Base-by-base conservation (phyloP, 2,888 invertebrate species). In the Calephelis perditalis region DNA sequence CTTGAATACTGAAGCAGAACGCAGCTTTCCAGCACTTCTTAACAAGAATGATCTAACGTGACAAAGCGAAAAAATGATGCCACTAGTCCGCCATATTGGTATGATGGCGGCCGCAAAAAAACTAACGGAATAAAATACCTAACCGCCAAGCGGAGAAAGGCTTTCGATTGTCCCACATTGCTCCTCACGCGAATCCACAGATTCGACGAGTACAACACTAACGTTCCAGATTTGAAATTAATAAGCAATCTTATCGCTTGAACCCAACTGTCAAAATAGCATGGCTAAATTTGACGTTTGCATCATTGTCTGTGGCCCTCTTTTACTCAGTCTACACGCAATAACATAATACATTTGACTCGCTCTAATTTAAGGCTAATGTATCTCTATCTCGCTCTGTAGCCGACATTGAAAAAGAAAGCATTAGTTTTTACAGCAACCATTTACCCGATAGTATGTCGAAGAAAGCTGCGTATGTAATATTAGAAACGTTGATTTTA, bases 111-210 rank as follows among this genome's bases (percentile, higher is more conserved):
- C 84, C 82, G 84, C 86, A 82, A 88, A 90, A 88, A 87, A 88
- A 88, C 84, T 89, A 90, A 90, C 90, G 88, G 89, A 83, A 89
- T 86, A 87, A 89, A 89, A 89, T 90, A 82, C 84, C 86, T 85
- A 88, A 82, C 86, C 78, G 76, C 80, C 80, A 74, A 77, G 76
- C 79, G 84, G 90, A 90, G 90, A 90, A 90, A 90, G 90, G 90
- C 90, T 90, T 90, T 90, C 90, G 89, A 86, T 90, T 90, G 90
- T 85, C 87, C 90, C 79, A 90, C 88, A 82, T 90, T 86, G 84
- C 82, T 79, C 78, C 71, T 81, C 87, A 87, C 84, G 88, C 89
- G 84, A 86, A 82, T 79, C 77, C 75, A 65, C 70, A 65, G 59
- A 79, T 81, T 74, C 68, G 73, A 70, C 76, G 82, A 73, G 71